Conservation (phyloP, 2,113 vertebrate species). For the Genyomyrus donnyi region DNA sequence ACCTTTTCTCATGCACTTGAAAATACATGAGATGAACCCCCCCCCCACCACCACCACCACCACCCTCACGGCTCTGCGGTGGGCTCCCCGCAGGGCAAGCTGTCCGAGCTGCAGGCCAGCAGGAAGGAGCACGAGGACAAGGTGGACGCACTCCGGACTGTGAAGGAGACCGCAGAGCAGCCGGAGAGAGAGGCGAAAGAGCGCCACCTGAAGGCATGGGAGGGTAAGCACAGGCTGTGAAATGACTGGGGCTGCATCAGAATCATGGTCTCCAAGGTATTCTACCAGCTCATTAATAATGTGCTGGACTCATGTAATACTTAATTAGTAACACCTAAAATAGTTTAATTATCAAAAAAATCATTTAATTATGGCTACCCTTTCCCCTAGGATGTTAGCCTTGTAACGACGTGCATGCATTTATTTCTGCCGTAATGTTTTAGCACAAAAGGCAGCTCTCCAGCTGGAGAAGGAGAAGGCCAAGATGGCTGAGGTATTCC, state of each 20-base stretch:
- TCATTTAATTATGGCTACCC: neutral
- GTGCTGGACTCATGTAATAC: neutral
- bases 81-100: conserved; percentile 53
- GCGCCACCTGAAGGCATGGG: conserved; percentile 74
- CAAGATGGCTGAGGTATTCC: conserved; percentile 63
- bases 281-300: neutral
- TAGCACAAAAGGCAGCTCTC: conserved; percentile 69
- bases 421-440: conserved; percentile 20
- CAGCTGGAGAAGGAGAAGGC: conserved; percentile 61
- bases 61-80: neutral
- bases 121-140: conserved; percentile 67
- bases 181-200: conserved; percentile 82
- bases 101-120: conserved; percentile 59
- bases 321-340: neutral
- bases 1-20: neutral
- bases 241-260: neutral
- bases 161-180: conserved; percentile 73
- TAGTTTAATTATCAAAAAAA: neutral
- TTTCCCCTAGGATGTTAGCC: neutral
- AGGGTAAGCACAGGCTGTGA: conserved; percentile 53
- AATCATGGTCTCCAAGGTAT: neutral
- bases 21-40: neutral
- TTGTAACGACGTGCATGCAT: neutral
- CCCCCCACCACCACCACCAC: too few species aligned
- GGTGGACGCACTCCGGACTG: conserved; percentile 62